A percentile compares a stretch with the other conserved stretches of the same genome.
Evolutionary conservation across 1,140 invertebrate genomes (phyloP).

Genomic region (roundworm (Caenorhabditis elegans)): WBcel235 BX284606.5:2120501-2121000

Average conservation of each 20-base stretch:
- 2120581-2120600: not conserved
- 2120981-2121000: not conserved
- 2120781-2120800: constrained; percentile 22
- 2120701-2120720: not conserved
- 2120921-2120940: constrained; percentile 89
- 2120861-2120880: not conserved
- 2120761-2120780: constrained; percentile 22
- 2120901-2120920: constrained; percentile 69
- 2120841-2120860: constrained; percentile 6
- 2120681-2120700: not conserved
- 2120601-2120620: constrained; percentile 25
- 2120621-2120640: not conserved
- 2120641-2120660: not conserved
- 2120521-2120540: not conserved
- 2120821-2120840: constrained; percentile 19
- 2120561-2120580: not conserved
- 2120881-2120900: not conserved
- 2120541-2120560: not conserved
- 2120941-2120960: constrained; percentile 80
- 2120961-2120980: constrained; percentile 70
- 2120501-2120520: constrained; percentile 3
- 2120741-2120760: not conserved
- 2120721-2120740: not conserved
- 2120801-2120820: not conserved
- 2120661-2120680: not conserved